Base-by-base conservation (phyloP, 2,113 vertebrate genomes). In the Pionites leucogaster region DNA sequence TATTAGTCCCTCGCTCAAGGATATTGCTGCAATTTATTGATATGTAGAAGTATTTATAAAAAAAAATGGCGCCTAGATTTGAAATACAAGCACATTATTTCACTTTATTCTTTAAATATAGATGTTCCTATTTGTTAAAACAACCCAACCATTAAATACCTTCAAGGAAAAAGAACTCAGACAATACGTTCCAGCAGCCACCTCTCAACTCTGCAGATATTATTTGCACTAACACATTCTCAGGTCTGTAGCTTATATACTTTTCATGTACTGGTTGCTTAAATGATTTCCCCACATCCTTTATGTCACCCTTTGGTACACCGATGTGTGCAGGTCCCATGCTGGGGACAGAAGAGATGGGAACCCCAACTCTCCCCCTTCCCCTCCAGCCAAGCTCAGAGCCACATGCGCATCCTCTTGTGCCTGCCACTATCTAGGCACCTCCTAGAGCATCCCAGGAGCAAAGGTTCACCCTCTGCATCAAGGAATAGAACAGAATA, bases 261-360 rank as follows among this genome's bases (percentile, higher is more conserved):
- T 50, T 67, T 35, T 17, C 62, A 44, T 9, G 1, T 35, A 18
- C 17, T 1, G 0, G 59, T 65, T 72, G n/a, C 50, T 46, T 15
- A 52, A 71, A 52, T 3, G 4, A 59, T 52, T 53, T 67, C 44
- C 5, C 20, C 57, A 31, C 44, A 31, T 19, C 28, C 2, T 27
- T 31, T 14, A 13, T 2, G 13, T 29, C 50, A n/a, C 37, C 12
- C 18, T 29, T 13, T 5, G 3, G 41, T 20, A 72, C 15, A 10
- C 5, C 31, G 6, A 13, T 0, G 10, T 13, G 64, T 11, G 9
- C 59, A 60, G 19, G 19, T n/a, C 44, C 25, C 2, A 1, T 41
- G n/a, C 24, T 46, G 37, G 27, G n/a, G 10, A 10, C 35, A 25
- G 46, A 29, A 44, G 49, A 31, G 53, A 42, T n/a, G 33, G 19